A percentile compares a stretch with the other conserved stretches of the same genome.
Evolutionary conservation across 2,888 invertebrate species (phyloP).

Genomic region (Antitype chi): DNA sequence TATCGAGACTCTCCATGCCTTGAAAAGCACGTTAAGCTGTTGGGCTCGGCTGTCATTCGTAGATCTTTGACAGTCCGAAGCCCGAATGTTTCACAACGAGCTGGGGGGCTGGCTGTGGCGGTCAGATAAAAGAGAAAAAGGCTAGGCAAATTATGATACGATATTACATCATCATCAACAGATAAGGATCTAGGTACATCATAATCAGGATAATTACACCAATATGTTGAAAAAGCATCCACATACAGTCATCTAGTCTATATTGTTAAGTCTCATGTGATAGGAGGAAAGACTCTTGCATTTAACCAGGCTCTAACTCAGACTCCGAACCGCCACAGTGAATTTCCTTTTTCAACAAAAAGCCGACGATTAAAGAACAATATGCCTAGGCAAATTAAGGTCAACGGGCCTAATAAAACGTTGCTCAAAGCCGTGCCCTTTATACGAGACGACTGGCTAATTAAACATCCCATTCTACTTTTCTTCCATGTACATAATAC

Average conservation of each 20-base stretch:
- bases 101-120: too few species aligned
- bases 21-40: too few species aligned
- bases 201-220: not conserved
- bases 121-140: too few species aligned
- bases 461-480: conserved; percentile 63
- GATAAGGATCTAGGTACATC: not conserved
- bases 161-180: not conserved
- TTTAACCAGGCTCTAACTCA: not conserved
- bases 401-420: conserved; percentile 51
- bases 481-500: conserved; percentile 24
- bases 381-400: conserved; percentile 36
- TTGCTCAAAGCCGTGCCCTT: conserved; percentile 56
- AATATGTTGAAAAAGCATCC: not conserved
- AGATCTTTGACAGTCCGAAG: too few species aligned
- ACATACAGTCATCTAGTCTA: too few species aligned
- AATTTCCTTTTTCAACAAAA: conserved; percentile 14
- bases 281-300: not conserved
- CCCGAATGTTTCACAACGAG: too few species aligned
- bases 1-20: too few species aligned
- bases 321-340: not conserved
- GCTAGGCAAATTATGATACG: too few species aligned
- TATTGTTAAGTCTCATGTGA: not conserved
- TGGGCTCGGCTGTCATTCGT: too few species aligned
- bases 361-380: conserved; percentile 41
- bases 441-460: conserved; percentile 59